Evolutionary conservation across 2,113 vertebrate species (phyloP), one percentile per base, ranked within the genome.

Genomic region (Coreoperca whiteheadi): DNA sequence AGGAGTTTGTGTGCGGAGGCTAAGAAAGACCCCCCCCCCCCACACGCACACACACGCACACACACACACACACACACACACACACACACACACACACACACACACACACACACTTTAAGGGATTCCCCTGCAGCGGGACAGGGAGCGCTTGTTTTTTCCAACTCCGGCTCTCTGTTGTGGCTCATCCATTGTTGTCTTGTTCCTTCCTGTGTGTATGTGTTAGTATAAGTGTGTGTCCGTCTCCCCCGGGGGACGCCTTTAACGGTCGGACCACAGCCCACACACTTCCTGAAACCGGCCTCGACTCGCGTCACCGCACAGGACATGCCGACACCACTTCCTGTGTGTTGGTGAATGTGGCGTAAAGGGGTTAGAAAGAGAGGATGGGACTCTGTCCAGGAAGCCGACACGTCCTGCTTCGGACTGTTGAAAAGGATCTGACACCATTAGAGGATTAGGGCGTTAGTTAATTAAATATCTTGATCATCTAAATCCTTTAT

Each of bases 181-280:
- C n/a, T 87, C 88, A 88, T 89, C 88, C 87, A 91, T 91, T 93
- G 88, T 93, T 85, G 77, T 79, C 65, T 12, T 25, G 2, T 89
- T 92, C 87, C 91, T 92, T 92, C 89, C 89, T 90, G 50, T 85
- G 34, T 78, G 39, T 82, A 6, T 50, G 30, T 56, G 30, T 25
- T n/a, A 0, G 6, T 41, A 11, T 53, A 53, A 7, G 34, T 59
- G 53, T 63, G 57, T 50, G 4, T 34, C 9, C 51, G 16, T 66
- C 48, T 32, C 66, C 82, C 81, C 81, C 2, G 16, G 64, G 87
- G 79, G 60, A 34, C 3, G 15, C 11, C 71, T 82, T 46, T 25
- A 77, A 84, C 50, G 28, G 54, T 74, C 8, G 41, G 30, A 78
- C 68, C 37, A 8, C 53, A 32, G 84, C 88, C 83, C 83, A 85